Evolutionary conservation across 1,140 invertebrate genomes (phyloP), one percentile per base, ranked within the genome.

Genomic region (Listronotus bonariensis): DNA sequence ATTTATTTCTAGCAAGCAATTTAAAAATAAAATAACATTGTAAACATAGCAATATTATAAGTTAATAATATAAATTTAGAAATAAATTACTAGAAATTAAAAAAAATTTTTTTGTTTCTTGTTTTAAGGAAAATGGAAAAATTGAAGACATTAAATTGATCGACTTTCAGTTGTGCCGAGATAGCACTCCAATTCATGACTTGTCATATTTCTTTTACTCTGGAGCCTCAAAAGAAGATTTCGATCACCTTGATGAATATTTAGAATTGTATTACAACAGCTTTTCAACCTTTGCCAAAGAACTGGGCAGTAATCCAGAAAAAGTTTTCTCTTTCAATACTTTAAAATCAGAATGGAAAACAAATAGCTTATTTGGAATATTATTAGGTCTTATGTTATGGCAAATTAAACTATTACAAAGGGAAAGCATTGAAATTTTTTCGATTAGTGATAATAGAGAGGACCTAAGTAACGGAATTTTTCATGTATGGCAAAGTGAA

Each of bases 191-290:
- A 5, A 79, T 83, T 3, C 80, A 80, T 0, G 86, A 87, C 61
- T 65, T 88, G 36, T 79, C 81, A 0, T 85, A 86, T 65, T 84
- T 82, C 54, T 74, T 87, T 5, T 86, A 83, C 60, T 81, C 81
- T 64, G 82, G 80, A 54, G 82, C 84, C 0, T 79, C 82, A n/a
- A 70, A 78, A 53, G 67, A 77, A 9, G 78, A 85, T 34, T 75
- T 85, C 10, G 60, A 72, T 32, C 57, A 77, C 59, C 82, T 83
- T 38, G 70, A 82, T 10, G 45, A 77, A 26, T 72, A 85, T 12
- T 43, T 88, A 0, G 63, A 85, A 40, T 68, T 83, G 9, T 88
- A 88, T 74, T 80, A 85, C 60, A 65, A 76, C 12, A 80, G 81
- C 38, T 73, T 87, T 43, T 68, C 67, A 0, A 72, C 73, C 10